Conservation (phyloP, 2,113 vertebrate genomes). For the Myocastor coypus region DNA sequence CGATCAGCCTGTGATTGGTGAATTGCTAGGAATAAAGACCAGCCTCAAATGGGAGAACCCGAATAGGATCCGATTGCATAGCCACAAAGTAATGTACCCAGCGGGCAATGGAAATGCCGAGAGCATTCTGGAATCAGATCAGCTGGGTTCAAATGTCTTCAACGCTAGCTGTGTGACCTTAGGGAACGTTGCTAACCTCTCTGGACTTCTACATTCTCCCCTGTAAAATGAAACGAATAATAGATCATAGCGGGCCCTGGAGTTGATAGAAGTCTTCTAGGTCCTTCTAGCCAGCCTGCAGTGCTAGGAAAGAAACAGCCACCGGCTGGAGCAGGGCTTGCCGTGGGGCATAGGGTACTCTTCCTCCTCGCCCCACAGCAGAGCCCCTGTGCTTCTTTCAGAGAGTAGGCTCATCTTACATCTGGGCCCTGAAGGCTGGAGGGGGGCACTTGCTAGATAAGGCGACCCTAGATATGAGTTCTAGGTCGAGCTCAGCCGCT, state of each 20-base stretch:
- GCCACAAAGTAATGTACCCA: neutral
- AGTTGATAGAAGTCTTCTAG: neutral
- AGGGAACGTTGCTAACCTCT: neutral
- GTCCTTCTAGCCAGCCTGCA: neutral
- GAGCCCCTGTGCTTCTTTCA: neutral
- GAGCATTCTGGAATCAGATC: neutral
- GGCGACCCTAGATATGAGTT: neutral
- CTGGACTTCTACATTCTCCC: neutral
- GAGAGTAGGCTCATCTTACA: neutral
- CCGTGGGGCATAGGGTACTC: neutral
- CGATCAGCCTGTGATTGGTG: neutral
- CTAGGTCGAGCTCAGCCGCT: neutral
- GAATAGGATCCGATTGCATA: neutral
- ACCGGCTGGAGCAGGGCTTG: neutral
- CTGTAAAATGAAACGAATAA: conserved; percentile 1
- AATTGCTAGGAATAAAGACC: neutral
- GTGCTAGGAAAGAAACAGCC: neutral
- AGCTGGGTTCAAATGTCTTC: neutral
- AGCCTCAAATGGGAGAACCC: neutral
- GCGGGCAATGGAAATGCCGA: neutral
- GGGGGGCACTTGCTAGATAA: neutral
- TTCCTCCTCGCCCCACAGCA: neutral
- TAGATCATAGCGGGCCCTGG: neutral
- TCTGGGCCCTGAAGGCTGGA: neutral
- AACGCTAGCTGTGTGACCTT: conserved; percentile 34